Evolutionary conservation across 2,888 invertebrate genomes (phyloP), one percentile per base, ranked within the genome.

Genomic region (Dolichopus griseipennis): DNA sequence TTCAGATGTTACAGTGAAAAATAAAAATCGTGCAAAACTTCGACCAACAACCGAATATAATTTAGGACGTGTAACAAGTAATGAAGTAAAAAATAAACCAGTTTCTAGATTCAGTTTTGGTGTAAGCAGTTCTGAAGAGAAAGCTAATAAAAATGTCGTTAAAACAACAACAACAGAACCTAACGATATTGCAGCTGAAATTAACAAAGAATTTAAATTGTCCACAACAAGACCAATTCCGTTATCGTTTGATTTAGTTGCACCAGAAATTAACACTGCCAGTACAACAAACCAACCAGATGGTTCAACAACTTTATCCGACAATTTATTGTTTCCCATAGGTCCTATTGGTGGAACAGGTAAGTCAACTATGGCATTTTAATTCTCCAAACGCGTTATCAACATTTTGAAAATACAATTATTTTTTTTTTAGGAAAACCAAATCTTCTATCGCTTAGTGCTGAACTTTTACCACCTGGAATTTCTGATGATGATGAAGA

Each of bases 1-100:
- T 76, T 91, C 91, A 2, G 91, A 91, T 76, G 90, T 85, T 1
- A 84, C 83, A 64, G 79, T 7, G 76, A 78, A 83, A 7, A 84
- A 85, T 69, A 77, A 83, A 77, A 22, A 66, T 79, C 78, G 67
- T 76, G 77, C 27, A 21, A 68, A 65, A 68, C 70, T 64, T 64
- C 67, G 12, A 69, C 7, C 64, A n/a, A 64, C 64, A 37, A 64
- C 64, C 5, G 33, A 34, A n/a, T 64, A n/a, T 37, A 52, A 52
- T 52, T 52, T 52, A 18, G 52, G 52, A 18, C 52, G 52, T 52
- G 2, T 52, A 6, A 52, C 52, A 18, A 52, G 52, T n/a, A 52
- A 52, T 52, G 52, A 9, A 52, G 52, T 52, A 52, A 52, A 52
- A 18, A 52, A 52, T 52, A 18, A 18, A 52, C 52, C 52, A 18